Evolutionary conservation across 2,888 invertebrate genomes (phyloP), one percentile per base, ranked within the genome.

Genomic region (Heliothis peltigera): DNA sequence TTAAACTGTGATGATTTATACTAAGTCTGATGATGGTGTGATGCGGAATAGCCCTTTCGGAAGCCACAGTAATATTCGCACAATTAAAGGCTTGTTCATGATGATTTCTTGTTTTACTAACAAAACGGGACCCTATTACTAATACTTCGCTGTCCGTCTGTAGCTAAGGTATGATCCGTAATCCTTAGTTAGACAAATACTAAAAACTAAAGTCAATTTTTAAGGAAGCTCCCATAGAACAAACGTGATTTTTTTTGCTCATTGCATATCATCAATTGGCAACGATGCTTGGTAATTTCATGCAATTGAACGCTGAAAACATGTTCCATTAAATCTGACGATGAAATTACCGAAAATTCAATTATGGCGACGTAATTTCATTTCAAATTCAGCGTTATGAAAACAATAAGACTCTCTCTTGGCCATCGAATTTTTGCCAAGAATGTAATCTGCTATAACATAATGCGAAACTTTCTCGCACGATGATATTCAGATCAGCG

Each of bases 381-480:
- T 55, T 66, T 56, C 64, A 60, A 39, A 49, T 35, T 47, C 44
- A 58, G 58, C 60, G 70, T 70, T 70, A 70, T 69, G 64, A 61
- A 70, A 80, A 79, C 79, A 83, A 81, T 77, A 75, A 47, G 49
- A 43, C 80, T 80, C 78, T 65, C 74, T 80, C 79, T 67, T 47
- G 64, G 43, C 21, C 64, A 67, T 70, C 55, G 70, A 73, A 52
- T 80, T 81, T 81, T 84, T 72, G 64, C 75, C 42, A 77, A 75
- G 71, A 80, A 79, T 74, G 74, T 79, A 83, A 80, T 82, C 79
- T 84, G 78, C 68, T 67, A 69, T 64, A 75, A 75, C 78, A 84
- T 80, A 80, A 86, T 85, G 82, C 69, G 68, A 80, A 80, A 89
- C 89, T 89, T 90, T 90, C 90, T 86, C 83, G 84, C 76, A 77